These are phyloP conservation scores for Argyra leucocephala DNA, from an alignment of 2,888 invertebrate genomes.

Conservation along the genomic window DNA sequence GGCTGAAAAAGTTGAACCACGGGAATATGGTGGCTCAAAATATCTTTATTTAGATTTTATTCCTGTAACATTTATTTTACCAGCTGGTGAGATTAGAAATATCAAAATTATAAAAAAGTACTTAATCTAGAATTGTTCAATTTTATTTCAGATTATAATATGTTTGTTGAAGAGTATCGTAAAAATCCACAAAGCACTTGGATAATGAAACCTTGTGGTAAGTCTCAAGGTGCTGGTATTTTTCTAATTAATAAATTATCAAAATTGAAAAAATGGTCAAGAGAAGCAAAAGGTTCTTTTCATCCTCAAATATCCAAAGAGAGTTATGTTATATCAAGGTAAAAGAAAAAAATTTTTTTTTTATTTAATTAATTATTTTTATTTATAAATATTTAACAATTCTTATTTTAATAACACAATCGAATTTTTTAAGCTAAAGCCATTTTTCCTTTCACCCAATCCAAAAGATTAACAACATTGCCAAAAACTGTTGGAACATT, in stretches of 20 bases:
- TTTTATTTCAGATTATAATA: conserved; percentile 65
- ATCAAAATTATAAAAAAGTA: too few relatives aligned
- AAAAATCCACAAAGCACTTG: conserved; percentile 90
- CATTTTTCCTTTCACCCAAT: too few relatives aligned
- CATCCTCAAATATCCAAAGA: conserved; percentile 78
- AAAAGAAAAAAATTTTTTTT: too few relatives aligned
- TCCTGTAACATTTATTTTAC: conserved; percentile 85
- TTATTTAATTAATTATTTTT: too few relatives aligned
- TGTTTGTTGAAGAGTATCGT: conserved; percentile 93
- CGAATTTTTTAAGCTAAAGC: too few relatives aligned
- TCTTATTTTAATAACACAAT: too few relatives aligned
- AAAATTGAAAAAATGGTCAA: conserved; percentile 82
- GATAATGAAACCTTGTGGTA: conserved; percentile 96
- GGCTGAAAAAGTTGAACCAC: conserved; percentile 60
- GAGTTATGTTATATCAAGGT: conserved; percentile 90
- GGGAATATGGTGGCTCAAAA: conserved; percentile 54
- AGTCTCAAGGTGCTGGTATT: conserved; percentile 90
- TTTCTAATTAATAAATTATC: conserved; percentile 91
- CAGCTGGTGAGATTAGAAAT: conserved; percentile 49
- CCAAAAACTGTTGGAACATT: too few relatives aligned
- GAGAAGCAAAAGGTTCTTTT: conserved; percentile 75
- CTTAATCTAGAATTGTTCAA: too few relatives aligned
- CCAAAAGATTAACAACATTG: too few relatives aligned
- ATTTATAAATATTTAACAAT: too few relatives aligned
- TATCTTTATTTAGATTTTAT: conserved; percentile 83